Conservation (phyloP, 1,140 invertebrate genomes). For the Musca domestica region DNA sequence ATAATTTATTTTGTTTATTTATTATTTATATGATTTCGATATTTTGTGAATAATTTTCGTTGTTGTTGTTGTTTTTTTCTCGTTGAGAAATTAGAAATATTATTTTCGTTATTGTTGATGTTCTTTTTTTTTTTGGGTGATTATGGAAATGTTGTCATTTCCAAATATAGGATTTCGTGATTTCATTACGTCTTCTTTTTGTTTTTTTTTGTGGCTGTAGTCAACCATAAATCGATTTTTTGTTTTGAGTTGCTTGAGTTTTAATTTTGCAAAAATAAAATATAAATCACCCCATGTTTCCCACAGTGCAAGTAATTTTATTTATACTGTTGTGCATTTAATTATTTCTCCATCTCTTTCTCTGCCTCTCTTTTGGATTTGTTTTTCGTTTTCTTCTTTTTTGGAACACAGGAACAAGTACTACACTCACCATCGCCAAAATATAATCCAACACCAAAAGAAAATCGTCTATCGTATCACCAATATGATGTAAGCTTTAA, state of each 20-base stretch:
- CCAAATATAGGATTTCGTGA: no score
- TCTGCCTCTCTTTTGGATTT: neutral
- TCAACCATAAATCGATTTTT: neutral
- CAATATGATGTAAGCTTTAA: slow-evolving; percentile 51
- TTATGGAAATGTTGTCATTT: no score
- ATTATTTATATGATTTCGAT: neutral
- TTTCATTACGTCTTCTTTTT: no score
- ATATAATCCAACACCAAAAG: slow-evolving; percentile 49
- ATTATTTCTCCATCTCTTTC: neutral
- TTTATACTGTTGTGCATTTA: no score
- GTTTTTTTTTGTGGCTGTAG: no score
- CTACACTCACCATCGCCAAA: slow-evolving; percentile 48
- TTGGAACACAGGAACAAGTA: slow-evolving; percentile 38
- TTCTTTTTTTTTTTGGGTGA: no score
- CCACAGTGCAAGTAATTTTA: no score
- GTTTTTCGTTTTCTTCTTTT: neutral
- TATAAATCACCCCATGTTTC: no score
- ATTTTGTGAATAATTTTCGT: no score
- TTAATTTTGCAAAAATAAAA: no score
- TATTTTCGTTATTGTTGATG: neutral
- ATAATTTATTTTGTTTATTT: slow-evolving; percentile 3
- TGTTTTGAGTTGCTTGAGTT: slow-evolving; percentile 1
- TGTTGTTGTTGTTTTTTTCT: no score
- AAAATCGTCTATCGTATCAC: slow-evolving; percentile 48
- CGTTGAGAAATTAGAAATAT: neutral